phyloP scores from a whole-genome alignment of 2,113 vertebrate genomes.

The Cochlearius cochlearius region DNA sequence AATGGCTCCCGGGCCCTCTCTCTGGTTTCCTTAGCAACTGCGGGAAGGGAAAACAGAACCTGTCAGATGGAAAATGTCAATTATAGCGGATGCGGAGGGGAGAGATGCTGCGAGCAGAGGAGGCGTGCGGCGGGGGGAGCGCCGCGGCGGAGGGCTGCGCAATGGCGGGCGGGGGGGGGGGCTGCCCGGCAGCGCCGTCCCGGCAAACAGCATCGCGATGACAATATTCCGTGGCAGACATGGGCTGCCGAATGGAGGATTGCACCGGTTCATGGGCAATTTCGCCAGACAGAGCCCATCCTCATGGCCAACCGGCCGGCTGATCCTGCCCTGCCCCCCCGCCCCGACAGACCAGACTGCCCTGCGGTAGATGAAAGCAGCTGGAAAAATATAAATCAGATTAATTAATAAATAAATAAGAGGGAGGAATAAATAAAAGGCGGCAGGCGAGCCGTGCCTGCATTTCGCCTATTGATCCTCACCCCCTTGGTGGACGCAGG shows the following conservation, averaged over 20 bases:
- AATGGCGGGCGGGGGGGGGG: not conserved
- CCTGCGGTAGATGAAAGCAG: not conserved
- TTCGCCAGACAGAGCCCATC: not conserved
- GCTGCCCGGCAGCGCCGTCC: constrained; percentile 25
- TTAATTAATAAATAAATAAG: constrained; percentile 19
- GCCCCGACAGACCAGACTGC: not conserved
- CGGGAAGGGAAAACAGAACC: constrained; percentile 78
- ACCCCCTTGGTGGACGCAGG: not conserved
- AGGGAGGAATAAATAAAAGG: constrained; percentile 40
- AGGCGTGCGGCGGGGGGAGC: not conserved
- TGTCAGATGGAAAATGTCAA: constrained; percentile 90
- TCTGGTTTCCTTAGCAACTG: constrained; percentile 84
- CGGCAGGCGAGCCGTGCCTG: not conserved
- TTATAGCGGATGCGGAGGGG: constrained; percentile 83
- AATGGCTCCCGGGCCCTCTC: constrained; percentile 71
- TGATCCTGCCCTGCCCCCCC: not conserved
- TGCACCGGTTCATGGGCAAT: accelerated
- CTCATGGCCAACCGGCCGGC: not conserved
- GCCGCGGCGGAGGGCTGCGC: not conserved
- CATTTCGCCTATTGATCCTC: constrained; percentile 61
- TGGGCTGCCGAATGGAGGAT: not conserved
- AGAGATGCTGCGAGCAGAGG: constrained; percentile 57
- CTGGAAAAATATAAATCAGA: not conserved
- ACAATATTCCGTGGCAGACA: not conserved
- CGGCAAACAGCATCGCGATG: constrained; percentile 50